Conservation (phyloP, 2,113 vertebrate species). For the Morone chrysops region DNA sequence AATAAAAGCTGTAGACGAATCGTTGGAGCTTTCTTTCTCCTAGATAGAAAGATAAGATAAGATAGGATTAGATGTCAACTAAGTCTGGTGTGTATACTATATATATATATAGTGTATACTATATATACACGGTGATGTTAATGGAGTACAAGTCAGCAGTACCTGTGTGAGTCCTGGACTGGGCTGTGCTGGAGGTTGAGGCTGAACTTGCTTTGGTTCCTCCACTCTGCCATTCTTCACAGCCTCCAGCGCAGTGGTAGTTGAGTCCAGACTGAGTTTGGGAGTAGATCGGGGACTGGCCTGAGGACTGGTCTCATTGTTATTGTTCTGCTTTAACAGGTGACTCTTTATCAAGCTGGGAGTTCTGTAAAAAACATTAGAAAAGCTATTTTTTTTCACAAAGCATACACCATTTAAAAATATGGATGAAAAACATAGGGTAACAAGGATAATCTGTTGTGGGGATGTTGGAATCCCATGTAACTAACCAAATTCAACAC, state of each 20-base stretch:
- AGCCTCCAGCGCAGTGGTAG: slow-evolving; percentile 79
- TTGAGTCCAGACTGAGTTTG: slow-evolving; percentile 82
- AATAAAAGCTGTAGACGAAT: slow-evolving; percentile 95
- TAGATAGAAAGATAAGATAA: slow-evolving; percentile 60
- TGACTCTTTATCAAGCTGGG: slow-evolving; percentile 90
- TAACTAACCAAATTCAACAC: not conserved
- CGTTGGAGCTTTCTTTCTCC: slow-evolving; percentile 97
- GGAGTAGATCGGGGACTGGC: slow-evolving; percentile 73
- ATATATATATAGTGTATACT: rapidly evolving
- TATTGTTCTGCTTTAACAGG: slow-evolving; percentile 90
- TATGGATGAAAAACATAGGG: too few relatives aligned
- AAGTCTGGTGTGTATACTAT: too few relatives aligned
- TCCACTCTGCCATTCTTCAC: slow-evolving; percentile 92
- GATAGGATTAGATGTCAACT: not conserved
- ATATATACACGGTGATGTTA: not conserved
- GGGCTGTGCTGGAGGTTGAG: slow-evolving; percentile 47
- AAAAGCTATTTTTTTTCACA: not conserved
- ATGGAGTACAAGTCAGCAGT: not conserved
- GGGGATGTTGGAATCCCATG: not conserved
- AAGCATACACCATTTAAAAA: not conserved
- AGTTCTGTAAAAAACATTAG: slow-evolving; percentile 55
- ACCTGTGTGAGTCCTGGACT: slow-evolving; percentile 77
- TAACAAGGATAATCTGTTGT: too few relatives aligned
- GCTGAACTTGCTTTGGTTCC: slow-evolving; percentile 78
- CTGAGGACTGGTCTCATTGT: slow-evolving; percentile 83